Base-by-base conservation (phyloP, 1,140 invertebrate species). In the Lepidurus arcticus region DNA sequence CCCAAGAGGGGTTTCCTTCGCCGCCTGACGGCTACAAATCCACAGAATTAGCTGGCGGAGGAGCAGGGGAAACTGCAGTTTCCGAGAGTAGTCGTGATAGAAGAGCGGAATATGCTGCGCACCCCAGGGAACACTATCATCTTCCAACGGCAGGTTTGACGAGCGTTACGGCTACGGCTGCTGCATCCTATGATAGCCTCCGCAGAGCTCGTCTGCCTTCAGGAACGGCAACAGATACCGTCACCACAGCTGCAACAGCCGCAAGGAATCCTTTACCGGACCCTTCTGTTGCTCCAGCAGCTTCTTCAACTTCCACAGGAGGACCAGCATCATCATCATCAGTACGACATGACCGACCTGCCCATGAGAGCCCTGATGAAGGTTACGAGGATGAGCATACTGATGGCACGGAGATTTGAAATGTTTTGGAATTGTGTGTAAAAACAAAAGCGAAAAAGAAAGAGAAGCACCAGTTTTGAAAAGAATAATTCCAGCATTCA, bases 361-460 rank as follows among this genome's bases (percentile, higher is more conserved):
- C 76, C 16, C 81, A 84, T 77, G 93, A 94, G 81, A 94, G 92
- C 83, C 92, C 93, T 7, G 93, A 95, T 83, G 93, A 95, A 83
- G 93, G 93, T 1, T 95, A 94, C 83, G 93, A 92, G 73, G 93
- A 92, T 42, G 93, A 94, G 82, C 89, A 84, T 10, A 81, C 79
- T 1, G 85, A 86, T 75, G 81, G 84, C 8, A 85, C 86, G 81
- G 87, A 87, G 77, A 87, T 87, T 53, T 88, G 85, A 84, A 73
- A 24, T 45, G 45, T 75, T n/a, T 75, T 21, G 9, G 13, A 4
- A n/a, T 65, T 21, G n/a, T 65, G 45, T 47, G 53, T 65, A 8
- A 65, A 65, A 16, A 65, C 16, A 65, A 21, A 9, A 65, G 53
- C 21, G 53, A 65, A 65, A 16, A 65, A 65, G 21, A 21, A 9